A percentile compares a stretch with the other conserved stretches of the same genome.
Evolutionary conservation across 2,797 vertebrate genomes (phyloP).

Genomic region (Enteromius treurensis): DNA sequence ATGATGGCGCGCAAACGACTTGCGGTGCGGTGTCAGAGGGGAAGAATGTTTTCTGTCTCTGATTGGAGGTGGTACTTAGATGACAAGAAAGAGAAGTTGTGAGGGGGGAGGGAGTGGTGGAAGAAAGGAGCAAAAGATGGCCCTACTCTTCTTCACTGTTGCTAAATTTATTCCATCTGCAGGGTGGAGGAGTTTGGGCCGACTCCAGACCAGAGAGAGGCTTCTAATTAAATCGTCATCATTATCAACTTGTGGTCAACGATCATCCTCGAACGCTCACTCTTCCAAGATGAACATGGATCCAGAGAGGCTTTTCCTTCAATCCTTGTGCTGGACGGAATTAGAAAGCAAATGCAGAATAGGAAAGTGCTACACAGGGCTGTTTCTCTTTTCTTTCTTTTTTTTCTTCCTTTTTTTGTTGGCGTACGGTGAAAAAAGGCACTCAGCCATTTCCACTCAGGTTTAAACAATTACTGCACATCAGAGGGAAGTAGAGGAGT

Average conservation of each 20-base stretch:
- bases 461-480: slow-evolving; percentile 82
- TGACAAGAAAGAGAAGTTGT: slow-evolving; percentile 61
- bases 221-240: slow-evolving; percentile 89
- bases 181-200: slow-evolving; percentile 82
- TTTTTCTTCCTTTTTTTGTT: slow-evolving; percentile 60
- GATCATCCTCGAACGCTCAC: slow-evolving; percentile 75
- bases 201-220: slow-evolving; percentile 80
- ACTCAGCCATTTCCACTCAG: slow-evolving; percentile 77
- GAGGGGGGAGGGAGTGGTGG: slow-evolving; percentile 63
- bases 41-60: slow-evolving; percentile 71
- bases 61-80: slow-evolving; percentile 73
- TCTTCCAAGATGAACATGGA: slow-evolving; percentile 78
- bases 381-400: slow-evolving; percentile 7
- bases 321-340: slow-evolving; percentile 73
- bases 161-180: slow-evolving; percentile 86
- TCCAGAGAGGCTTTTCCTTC: slow-evolving; percentile 75
- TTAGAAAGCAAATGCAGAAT: slow-evolving; percentile 70
- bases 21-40: slow-evolving; percentile 62
- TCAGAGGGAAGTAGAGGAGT: slow-evolving; percentile 72
- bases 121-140: slow-evolving; percentile 61
- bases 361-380: slow-evolving; percentile 59
- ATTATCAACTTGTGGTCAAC: slow-evolving; percentile 84
- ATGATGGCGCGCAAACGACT: slow-evolving; percentile 49
- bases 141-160: slow-evolving; percentile 76
- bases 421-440: slow-evolving; percentile 67